phyloP scores from a whole-genome alignment of 2,888 invertebrate genomes.

The Amorpha juglandis region DNA sequence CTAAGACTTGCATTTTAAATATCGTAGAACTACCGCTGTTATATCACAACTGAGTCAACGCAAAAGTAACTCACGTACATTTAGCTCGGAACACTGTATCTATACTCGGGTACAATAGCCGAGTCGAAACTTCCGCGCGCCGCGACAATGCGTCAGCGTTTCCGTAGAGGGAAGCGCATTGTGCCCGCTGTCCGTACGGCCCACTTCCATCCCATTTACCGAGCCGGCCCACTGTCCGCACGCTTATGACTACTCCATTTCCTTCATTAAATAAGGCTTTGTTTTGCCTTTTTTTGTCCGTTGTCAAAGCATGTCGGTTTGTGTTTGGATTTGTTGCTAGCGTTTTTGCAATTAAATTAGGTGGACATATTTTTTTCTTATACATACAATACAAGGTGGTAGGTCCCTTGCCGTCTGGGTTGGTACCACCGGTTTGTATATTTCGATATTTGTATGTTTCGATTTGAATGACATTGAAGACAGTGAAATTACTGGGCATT shows the following conservation, averaged over 20 bases:
- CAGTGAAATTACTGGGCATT: too few relatives aligned
- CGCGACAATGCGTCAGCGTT: constrained; percentile 62
- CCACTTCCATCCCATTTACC: constrained; percentile 65
- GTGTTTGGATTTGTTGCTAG: background rate
- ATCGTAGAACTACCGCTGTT: too few relatives aligned
- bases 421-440: too few relatives aligned
- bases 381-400: too few relatives aligned
- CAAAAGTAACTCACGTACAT: background rate
- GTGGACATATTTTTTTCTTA: too few relatives aligned
- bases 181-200: constrained; percentile 57
- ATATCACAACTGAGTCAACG: background rate
- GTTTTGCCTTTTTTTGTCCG: constrained; percentile 14
- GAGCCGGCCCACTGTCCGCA: constrained; percentile 52
- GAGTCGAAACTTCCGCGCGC: constrained; percentile 56
- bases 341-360: too few relatives aligned
- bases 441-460: too few relatives aligned
- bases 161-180: constrained; percentile 68
- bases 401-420: too few relatives aligned
- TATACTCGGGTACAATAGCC: constrained; percentile 45
- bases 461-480: too few relatives aligned
- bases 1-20: too few relatives aligned
- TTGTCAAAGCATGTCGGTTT: background rate
- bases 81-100: constrained; percentile 26
- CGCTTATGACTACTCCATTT: constrained; percentile 61
- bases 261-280: constrained; percentile 49